Base-by-base conservation (phyloP, 2,888 invertebrate species). In the Drosophila quinaria region DNA sequence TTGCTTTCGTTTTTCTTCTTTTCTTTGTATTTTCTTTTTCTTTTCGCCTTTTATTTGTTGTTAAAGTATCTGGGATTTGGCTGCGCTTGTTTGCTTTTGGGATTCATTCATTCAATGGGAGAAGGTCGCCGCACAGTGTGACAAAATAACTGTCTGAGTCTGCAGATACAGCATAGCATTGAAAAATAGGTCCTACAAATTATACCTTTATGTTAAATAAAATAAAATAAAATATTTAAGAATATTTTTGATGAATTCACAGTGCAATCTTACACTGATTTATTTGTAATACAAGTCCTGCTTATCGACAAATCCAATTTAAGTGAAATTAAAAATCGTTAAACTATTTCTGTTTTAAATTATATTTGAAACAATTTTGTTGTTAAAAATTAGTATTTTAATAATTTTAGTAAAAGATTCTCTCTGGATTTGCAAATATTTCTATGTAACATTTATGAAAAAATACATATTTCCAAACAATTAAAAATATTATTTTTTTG, bases 41-140 rank as follows among this genome's bases (percentile, higher is more conserved):
- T 49, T 52, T 67, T 42, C 63, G 73, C 50, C 68, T 75, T 74
- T 83, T 80, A 72, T 85, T 85, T 83, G 82, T 72, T 76, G 77
- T 68, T 70, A 85, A 74, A 70, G 82, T 78, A 85, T 85, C 74
- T 78, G 86, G 76, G 80, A 80, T 82, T 80, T 86, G 70, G 76
- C 66, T 62, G 70, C 44, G 67, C 62, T 76, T 82, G 79, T 82
- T 81, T 81, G 71, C 86, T 78, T 80, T 75, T 72, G 86, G 86
- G 86, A 82, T 80, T 67, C 70, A 61, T 68, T 69, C 69, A 67
- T 59, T 72, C 72, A 35, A 64, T 67, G 62, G 62, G 31, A 42
- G 46, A 69, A 50, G 64, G 67, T 69, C 55, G 65, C 17, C 49
- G 70, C 61, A 75, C 83, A 82, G 71, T 84, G 75, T 58, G 11